Evolutionary conservation across 2,113 vertebrate species (phyloP).

Genomic region (Leptobrachium ailaonicum): DNA sequence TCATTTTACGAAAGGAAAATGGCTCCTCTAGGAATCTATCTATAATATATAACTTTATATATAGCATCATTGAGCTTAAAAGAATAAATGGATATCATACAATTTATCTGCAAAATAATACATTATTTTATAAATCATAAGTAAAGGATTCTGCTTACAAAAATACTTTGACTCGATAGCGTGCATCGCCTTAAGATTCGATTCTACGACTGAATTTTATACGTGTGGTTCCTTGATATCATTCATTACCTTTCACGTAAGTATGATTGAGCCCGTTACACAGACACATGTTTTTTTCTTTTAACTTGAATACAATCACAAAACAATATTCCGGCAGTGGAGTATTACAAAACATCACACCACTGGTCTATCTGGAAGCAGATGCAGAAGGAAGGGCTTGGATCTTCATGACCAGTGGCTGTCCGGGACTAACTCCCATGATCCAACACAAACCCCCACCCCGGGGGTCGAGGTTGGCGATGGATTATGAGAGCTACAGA

Average conservation of each 20-base stretch:
- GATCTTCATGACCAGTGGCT: not conserved
- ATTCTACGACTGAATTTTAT: constrained; percentile 1
- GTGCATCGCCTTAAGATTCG: constrained; percentile 20
- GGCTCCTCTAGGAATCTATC: not conserved
- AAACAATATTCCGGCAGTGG: not conserved
- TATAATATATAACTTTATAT: constrained; percentile 5
- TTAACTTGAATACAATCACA: not conserved
- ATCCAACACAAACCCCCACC: not conserved
- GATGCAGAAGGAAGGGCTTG: not conserved
- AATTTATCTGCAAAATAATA: constrained; percentile 36
- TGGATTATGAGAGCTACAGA: not conserved
- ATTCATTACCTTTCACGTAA: constrained; percentile 1
- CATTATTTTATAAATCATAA: constrained; percentile 36
- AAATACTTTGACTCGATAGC: constrained; percentile 39
- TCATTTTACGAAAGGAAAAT: constrained; percentile 10
- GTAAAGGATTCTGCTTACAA: constrained; percentile 32
- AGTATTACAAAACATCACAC: not conserved
- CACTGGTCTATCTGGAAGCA: not conserved
- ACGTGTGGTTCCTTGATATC: not conserved
- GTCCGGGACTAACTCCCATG: constrained; percentile 6
- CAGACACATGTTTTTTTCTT: too few relatives aligned
- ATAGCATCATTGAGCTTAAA: not conserved
- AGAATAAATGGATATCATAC: constrained; percentile 15
- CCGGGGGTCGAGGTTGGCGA: too few relatives aligned
- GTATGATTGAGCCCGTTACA: not conserved